Evolutionary conservation across 2,113 vertebrate species (phyloP), one percentile per base, ranked within the genome.

Genomic region (Corvus hawaiiensis): DNA sequence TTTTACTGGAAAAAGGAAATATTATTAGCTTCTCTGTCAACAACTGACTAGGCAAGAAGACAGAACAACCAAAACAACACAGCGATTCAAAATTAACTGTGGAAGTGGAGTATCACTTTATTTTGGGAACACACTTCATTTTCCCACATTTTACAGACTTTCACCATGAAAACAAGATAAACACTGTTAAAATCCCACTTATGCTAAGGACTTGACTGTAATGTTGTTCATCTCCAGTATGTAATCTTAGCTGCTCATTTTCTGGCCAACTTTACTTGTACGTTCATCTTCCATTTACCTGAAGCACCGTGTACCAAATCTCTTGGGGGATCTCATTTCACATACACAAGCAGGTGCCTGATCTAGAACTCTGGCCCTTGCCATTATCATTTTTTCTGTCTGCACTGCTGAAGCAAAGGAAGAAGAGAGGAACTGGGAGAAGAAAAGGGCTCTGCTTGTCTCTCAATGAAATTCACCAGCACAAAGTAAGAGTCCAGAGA

Each of bases 241-340:
- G 3, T 18, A 66, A 67, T 18, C 17, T 69, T 52, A 52, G 41
- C n/a, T 84, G 49, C 37, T 61, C 27, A 49, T 69, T 68, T 84
- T 77, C 21, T 49, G 16, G 18, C 54, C 49, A 86, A 8, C 16
- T 4, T 62, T 43, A 73, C 7, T 35, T 41, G 13, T 43, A 43
- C 0, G 0, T 58, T 77, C 10, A 69, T 41, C 17, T n/a, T 27
- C 30, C 2, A 1, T 20, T 32, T 26, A 56, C 13, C 26, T 54
- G 48, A 90, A 90, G 37, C 11, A 46, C 4, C 0, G 0, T 9
- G 3, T 33, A 64, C 28, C 10, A 48, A 68, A 17, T 24, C 55
- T 72, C 46, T 48, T 26, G 54, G 10, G 3, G 9, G 15, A 78
- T 41, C 24, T 84, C 18, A 71, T 37, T 71, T 81, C 17, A 37